phyloP scores from a whole-genome alignment of 1,140 invertebrate species.

The Penaeus japonicus region DNA sequence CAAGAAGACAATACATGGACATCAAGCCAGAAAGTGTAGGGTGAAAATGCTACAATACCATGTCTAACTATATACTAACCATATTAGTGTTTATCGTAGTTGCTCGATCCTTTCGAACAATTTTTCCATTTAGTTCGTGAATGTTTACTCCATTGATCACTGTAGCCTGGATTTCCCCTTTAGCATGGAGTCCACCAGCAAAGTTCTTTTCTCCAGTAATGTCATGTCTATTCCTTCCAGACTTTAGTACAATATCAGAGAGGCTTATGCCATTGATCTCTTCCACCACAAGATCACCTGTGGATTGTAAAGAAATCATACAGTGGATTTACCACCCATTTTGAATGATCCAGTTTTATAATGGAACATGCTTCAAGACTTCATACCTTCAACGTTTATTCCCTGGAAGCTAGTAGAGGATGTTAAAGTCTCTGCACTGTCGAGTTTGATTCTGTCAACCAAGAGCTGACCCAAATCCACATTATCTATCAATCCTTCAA shows the following conservation, averaged over 20 bases:
- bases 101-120: not conserved
- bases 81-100: no score
- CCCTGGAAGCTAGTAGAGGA: not conserved
- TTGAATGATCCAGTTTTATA: no score
- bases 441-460: not conserved
- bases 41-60: no score
- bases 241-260: not conserved
- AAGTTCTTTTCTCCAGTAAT: conserved; percentile 12
- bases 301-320: no score
- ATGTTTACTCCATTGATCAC: conserved; percentile 25
- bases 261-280: conserved; percentile 15
- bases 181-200: not conserved
- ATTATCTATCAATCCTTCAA: conserved; percentile 16
- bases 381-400: conserved; percentile 18
- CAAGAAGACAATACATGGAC: no score
- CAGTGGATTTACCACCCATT: no score
- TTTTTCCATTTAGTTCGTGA: not conserved
- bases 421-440: not conserved
- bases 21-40: no score
- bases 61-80: no score
- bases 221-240: not conserved
- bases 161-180: not conserved
- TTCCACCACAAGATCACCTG: conserved; percentile 22
- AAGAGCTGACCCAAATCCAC: not conserved
- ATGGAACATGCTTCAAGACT: no score